Evolutionary conservation across 1,140 invertebrate genomes (phyloP).

Genomic region (Diorhabda elongata): DNA sequence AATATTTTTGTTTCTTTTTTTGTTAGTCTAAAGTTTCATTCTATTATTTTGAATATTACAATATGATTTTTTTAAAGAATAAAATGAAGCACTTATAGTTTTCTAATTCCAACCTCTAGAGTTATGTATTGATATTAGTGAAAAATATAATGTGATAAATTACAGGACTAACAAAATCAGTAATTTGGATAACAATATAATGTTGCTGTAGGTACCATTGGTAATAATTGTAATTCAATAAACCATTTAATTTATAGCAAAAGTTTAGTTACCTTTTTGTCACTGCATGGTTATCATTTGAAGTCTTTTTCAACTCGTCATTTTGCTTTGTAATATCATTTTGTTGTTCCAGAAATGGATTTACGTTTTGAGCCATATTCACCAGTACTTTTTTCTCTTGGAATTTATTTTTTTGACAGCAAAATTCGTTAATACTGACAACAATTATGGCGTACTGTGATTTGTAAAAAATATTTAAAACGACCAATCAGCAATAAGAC

Average conservation of each 20-base stretch:
- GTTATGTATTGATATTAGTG: too few relatives aligned
- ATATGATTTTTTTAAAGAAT: too few relatives aligned
- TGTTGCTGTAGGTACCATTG: too few relatives aligned
- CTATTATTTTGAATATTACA: too few relatives aligned
- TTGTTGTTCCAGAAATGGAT: conserved; percentile 67
- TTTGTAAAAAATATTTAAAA: conserved; percentile 7
- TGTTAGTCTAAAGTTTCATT: too few relatives aligned
- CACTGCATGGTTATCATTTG: conserved; percentile 80
- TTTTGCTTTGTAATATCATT: conserved; percentile 65
- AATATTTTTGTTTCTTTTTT: too few relatives aligned
- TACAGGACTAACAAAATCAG: too few relatives aligned
- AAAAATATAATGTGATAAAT: too few relatives aligned
- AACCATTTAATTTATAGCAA: too few relatives aligned
- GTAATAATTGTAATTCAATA: too few relatives aligned
- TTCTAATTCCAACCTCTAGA: too few relatives aligned
- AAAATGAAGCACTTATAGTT: conserved; percentile 7
- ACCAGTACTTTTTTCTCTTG: neutral
- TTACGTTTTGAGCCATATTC: conserved; percentile 78
- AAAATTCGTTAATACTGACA: conserved; percentile 17
- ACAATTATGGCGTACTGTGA: conserved; percentile 6
- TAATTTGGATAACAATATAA: too few relatives aligned
- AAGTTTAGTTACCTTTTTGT: conserved; percentile 67
- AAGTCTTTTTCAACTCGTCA: conserved; percentile 64
- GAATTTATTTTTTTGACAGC: conserved; percentile 11
- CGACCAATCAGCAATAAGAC: conserved; percentile 5